phyloP scores from a whole-genome alignment of 35 echinoderm and acorn worm genomes.

The Apostichopus californicus region DNA sequence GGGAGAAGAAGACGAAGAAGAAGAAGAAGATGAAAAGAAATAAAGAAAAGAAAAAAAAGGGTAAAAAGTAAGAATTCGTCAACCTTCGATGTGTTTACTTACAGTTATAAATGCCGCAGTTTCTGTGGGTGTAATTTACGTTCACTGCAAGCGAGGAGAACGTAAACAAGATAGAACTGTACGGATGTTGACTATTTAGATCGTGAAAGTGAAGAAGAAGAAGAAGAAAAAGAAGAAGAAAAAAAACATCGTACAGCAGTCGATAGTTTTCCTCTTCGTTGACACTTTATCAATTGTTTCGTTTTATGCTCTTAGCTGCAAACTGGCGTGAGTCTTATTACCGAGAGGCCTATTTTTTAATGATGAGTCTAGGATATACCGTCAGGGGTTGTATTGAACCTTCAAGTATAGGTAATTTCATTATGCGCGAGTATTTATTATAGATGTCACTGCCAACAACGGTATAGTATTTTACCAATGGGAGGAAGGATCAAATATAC shows the following conservation, averaged over 20 bases:
- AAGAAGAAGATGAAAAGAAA: not conserved
- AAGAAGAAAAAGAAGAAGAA: not conserved
- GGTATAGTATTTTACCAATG: too few species aligned
- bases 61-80: not conserved
- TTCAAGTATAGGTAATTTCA: too few species aligned
- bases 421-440: too few species aligned
- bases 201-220: not conserved
- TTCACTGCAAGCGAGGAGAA: not conserved
- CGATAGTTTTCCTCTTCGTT: not conserved
- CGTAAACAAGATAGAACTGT: not conserved
- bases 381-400: too few species aligned
- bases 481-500: too few species aligned
- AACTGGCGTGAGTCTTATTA: too few species aligned
- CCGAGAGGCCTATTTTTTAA: too few species aligned
- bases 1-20: too few species aligned
- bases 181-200: not conserved
- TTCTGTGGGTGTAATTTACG: conserved; percentile 40
- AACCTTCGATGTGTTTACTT: not conserved
- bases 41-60: not conserved
- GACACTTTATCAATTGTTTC: not conserved
- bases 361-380: too few species aligned
- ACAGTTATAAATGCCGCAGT: not conserved
- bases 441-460: too few species aligned
- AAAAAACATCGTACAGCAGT: not conserved
- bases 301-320: not conserved